Percentiles rank a stretch among this genome's conserved stretches.
These are phyloP conservation scores for Ennomos fuscantarius DNA, from an alignment of 2,888 invertebrate genomes.

Conservation along the genomic window DNA sequence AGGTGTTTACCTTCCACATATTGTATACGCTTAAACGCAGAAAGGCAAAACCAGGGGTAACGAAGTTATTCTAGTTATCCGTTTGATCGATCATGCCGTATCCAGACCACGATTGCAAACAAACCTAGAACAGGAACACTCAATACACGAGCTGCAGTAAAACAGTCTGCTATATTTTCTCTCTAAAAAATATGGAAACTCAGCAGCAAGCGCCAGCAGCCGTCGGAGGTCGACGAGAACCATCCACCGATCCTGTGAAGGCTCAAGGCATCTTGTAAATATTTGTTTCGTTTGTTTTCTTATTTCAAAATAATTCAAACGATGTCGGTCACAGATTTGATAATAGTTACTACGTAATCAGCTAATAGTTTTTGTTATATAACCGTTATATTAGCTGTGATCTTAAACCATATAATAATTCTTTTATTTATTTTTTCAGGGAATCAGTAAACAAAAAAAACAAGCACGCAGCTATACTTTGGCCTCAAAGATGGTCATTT, in stretches of 20 bases:
- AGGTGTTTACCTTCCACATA: no score
- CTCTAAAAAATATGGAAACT: slow-evolving; percentile 62
- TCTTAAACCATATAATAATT: no score
- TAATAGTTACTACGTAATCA: no score
- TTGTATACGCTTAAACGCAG: no score
- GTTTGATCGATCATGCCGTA: slow-evolving; percentile 18
- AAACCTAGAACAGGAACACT: not conserved
- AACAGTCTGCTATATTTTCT: not conserved
- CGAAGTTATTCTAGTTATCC: no score
- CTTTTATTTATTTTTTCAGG: slow-evolving; percentile 42
- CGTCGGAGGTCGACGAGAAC: slow-evolving; percentile 65
- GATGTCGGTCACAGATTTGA: no score
- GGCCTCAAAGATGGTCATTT: slow-evolving; percentile 75
- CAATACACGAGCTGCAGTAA: no score
- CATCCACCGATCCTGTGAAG: slow-evolving; percentile 73
- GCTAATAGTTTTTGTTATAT: no score
- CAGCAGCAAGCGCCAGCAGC: slow-evolving; percentile 53
- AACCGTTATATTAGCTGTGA: not conserved
- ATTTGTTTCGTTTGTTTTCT: not conserved
- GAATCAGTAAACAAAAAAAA: slow-evolving; percentile 65
- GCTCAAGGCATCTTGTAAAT: slow-evolving; percentile 77
- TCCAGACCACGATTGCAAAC: not conserved
- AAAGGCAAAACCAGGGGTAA: no score
- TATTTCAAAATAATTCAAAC: no score
- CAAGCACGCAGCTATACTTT: slow-evolving; percentile 65